Base-by-base conservation (phyloP, 1,140 invertebrate genomes). In the Leptinotarsa lineolata region DNA sequence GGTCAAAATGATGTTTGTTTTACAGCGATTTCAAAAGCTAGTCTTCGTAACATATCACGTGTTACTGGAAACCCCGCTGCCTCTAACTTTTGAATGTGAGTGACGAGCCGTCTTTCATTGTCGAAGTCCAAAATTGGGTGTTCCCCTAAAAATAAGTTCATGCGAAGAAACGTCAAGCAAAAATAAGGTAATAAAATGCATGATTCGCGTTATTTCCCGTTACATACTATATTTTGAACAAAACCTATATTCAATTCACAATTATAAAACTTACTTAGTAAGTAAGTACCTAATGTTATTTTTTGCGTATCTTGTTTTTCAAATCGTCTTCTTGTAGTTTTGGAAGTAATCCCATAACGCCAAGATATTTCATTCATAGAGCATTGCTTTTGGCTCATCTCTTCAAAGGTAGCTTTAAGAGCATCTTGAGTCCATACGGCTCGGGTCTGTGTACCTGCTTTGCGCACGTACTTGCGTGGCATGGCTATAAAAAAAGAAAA, bases 391-490 rank as follows among this genome's bases (percentile, higher is more conserved):
- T 22, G 21, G 21, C 22, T 24, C n/a, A 64, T 21, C 21, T 64
- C 2, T 4, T 64, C n/a, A 13, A 64, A 64, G n/a, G 61, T 3
- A 18, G 13, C 1, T 24, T 15, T 24, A 13, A 64, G 21, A 21
- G 15, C 21, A 20, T 64, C 61, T 64, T 64, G 2, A 16, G 61
- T 64, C 61, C 61, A 64, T 15, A 64, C 21, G n/a, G 13, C 22
- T 69, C 75, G 74, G 45, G 80, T 76, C 44, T 71, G 24, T 70
- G 64, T 74, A 65, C 74, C 77, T 73, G 68, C 60, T 73, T 80
- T 80, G 74, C 76, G 75, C 22, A 76, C 80, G 81, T 84, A 91
- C 88, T 88, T 92, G 89, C 76, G 76, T 76, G 44, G 91, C 90
- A 83, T 92, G 39, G 18, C 20, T 24, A 2, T 68, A 68, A 24